Evolutionary conservation across 2,888 invertebrate genomes (phyloP), one percentile per base, ranked within the genome.

Genomic region (Coenonympha glycerion): DNA sequence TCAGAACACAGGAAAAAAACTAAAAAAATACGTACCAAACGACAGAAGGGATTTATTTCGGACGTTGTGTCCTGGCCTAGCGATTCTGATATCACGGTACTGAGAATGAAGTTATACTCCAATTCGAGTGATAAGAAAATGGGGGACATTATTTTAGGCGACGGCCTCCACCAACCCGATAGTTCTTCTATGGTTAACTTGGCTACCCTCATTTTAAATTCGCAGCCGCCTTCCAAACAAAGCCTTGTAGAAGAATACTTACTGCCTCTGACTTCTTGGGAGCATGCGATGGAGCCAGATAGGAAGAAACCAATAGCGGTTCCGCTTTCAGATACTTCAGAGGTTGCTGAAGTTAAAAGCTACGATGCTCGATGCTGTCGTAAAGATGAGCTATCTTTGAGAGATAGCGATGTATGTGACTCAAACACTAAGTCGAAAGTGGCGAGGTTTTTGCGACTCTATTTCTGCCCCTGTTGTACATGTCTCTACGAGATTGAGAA

Each of bases 171-270:
- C 62, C 81, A 88, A 48, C 86, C 84, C 0, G 87, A 89, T 56
- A 89, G 88, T 55, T 90, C 88, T 1, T 90, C 90, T 0, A 81
- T 90, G 79, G 80, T 90, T 0, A 90, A 90, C 68, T 71, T 90
- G 49, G 90, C 88, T 5, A 90, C 90, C 3, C 69, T 90, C 13
- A 84, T 90, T 46, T 69, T 79, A 3, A 80, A 81, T 30, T 75
- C 81, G 1, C 75, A 75, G 52, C 66, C 76, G 4, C 71, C 64
- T 11, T 85, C 83, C 0, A 83, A 84, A 57, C 76, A 77, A 37
- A 79, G 74, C 59, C 57, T 79, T 22, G 60, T 76, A n/a, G 79
- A 84, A 50, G 89, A 90, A 62, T 88, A 86, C 62, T 68, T 90
- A 33, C 69, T 90, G 15, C 89, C 90, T 0, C 59, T 90, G 19